These are phyloP conservation scores for Thymelicus lineola DNA, from an alignment of 2,888 invertebrate species.

Conservation along the genomic window DNA sequence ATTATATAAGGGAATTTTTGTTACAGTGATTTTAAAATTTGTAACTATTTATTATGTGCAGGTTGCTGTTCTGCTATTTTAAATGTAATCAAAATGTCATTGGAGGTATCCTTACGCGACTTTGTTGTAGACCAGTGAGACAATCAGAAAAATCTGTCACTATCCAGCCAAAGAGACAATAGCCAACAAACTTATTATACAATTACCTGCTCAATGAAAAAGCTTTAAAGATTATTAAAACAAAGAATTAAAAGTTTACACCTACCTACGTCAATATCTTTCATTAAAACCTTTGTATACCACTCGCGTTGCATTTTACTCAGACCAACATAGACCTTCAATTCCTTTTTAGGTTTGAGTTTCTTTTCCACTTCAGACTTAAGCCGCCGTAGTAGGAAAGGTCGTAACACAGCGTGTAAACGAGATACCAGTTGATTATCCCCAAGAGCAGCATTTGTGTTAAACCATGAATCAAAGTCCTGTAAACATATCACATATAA, in stretches of 20 bases:
- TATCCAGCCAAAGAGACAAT: too few relatives aligned
- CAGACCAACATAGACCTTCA: constrained; percentile 98
- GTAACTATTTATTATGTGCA: too few relatives aligned
- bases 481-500: constrained; percentile 49
- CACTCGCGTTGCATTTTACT: constrained; percentile 99
- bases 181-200: too few relatives aligned
- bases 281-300: constrained; percentile 99
- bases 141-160: too few relatives aligned
- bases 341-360: constrained; percentile 98
- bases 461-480: constrained; percentile 99
- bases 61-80: too few relatives aligned
- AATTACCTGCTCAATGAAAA: too few relatives aligned
- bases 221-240: neutral
- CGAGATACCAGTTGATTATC: constrained; percentile 96
- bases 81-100: too few relatives aligned
- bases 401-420: constrained; percentile 96
- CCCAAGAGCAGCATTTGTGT: constrained; percentile 96
- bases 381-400: constrained; percentile 96
- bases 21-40: too few relatives aligned
- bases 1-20: too few relatives aligned
- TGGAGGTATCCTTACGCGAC: too few relatives aligned
- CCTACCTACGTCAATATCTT: constrained; percentile 96
- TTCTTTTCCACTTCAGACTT: constrained; percentile 99
- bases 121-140: too few relatives aligned
- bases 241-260: constrained; percentile 39